Evolutionary conservation across 1,140 invertebrate genomes (phyloP).

Genomic region (Drosophila equinoxialis): DNA sequence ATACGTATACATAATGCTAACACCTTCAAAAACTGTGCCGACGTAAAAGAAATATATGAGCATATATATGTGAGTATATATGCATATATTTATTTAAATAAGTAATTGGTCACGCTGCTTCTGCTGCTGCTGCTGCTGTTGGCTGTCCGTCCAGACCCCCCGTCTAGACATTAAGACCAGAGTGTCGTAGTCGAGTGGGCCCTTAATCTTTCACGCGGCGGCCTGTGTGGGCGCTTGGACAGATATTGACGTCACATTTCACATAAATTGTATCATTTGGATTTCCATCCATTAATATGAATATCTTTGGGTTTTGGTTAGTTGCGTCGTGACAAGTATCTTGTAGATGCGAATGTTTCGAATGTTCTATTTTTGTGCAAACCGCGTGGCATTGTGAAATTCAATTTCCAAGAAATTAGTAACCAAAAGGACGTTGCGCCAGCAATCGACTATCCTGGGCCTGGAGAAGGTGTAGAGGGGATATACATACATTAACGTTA

Average conservation of each 20-base stretch:
- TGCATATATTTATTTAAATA: slow-evolving; percentile 56
- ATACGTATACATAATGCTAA: slow-evolving; percentile 25
- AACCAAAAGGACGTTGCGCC: background rate
- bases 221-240: slow-evolving; percentile 32
- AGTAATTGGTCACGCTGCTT: slow-evolving; percentile 49
- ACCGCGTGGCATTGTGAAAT: slow-evolving; percentile 74
- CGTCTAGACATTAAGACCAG: slow-evolving; percentile 50
- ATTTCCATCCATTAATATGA: slow-evolving; percentile 27
- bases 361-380: slow-evolving; percentile 55
- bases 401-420: slow-evolving; percentile 1
- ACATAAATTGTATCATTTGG: slow-evolving; percentile 14
- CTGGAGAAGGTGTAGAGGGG: background rate
- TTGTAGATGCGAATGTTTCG: slow-evolving; percentile 40
- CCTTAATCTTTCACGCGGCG: too few species aligned
- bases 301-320: slow-evolving; percentile 10
- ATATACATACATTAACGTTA: background rate
- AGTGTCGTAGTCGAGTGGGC: too few species aligned
- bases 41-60: slow-evolving; percentile 4
- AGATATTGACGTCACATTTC: slow-evolving; percentile 62
- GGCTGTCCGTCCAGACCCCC: slow-evolving; percentile 22
- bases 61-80: too few species aligned
- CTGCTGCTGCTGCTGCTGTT: slow-evolving; percentile 41
- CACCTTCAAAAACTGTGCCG: slow-evolving; percentile 40
- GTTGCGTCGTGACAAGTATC: background rate
- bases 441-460: too few species aligned